phyloP scores from a whole-genome alignment of 1,140 invertebrate genomes.

The Megalonaias nervosa region DNA sequence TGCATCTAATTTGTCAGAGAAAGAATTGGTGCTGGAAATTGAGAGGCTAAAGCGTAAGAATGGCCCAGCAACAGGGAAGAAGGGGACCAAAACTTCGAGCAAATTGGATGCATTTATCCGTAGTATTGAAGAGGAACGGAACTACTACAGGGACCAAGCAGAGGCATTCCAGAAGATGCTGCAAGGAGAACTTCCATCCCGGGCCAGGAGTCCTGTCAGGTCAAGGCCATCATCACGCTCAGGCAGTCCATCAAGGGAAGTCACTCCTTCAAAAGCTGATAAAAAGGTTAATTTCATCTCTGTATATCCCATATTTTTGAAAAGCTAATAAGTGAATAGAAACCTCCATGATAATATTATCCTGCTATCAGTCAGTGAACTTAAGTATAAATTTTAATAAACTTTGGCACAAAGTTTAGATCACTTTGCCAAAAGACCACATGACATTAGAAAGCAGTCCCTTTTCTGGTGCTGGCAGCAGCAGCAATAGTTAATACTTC shows the following conservation, averaged over 20 bases:
- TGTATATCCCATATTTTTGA: neutral
- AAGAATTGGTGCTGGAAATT: conserved; percentile 70
- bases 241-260: conserved; percentile 54
- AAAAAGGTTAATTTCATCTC: conserved; percentile 34
- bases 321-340: too few relatives aligned
- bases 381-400: too few relatives aligned
- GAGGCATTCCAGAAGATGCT: conserved; percentile 65
- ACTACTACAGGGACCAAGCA: conserved; percentile 70
- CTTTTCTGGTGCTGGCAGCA: too few relatives aligned
- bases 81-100: conserved; percentile 60
- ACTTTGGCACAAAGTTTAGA: too few relatives aligned
- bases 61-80: conserved; percentile 43
- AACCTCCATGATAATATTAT: neutral
- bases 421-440: too few relatives aligned
- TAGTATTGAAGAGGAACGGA: conserved; percentile 70
- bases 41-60: conserved; percentile 68
- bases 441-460: too few relatives aligned
- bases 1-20: conserved; percentile 58
- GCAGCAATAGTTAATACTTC: too few relatives aligned
- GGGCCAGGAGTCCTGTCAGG: conserved; percentile 40
- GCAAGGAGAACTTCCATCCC: conserved; percentile 48
- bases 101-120: conserved; percentile 68
- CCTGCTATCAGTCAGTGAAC: neutral
- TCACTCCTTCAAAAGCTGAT: conserved; percentile 41
- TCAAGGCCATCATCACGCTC: conserved; percentile 47